phyloP scores from a whole-genome alignment of 2,113 vertebrate species.

The Hippocampus mohnikei region DNA sequence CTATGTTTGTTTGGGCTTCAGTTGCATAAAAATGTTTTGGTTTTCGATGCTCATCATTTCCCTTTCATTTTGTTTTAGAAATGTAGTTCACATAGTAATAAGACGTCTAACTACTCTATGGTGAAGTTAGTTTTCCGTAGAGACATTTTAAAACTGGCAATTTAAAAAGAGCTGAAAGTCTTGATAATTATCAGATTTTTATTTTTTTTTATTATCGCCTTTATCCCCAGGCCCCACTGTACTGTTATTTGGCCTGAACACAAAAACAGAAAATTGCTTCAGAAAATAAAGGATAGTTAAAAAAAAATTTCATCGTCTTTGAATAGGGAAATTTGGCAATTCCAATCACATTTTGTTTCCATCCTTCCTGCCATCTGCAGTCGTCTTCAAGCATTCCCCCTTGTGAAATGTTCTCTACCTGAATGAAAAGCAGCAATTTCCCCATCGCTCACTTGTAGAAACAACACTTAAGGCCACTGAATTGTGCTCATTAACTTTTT shows the following conservation, averaged over 20 bases:
- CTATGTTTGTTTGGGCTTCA: too few relatives aligned
- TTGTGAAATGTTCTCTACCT: constrained; percentile 19
- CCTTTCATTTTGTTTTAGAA: too few relatives aligned
- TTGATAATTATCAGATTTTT: too few relatives aligned
- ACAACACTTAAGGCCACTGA: constrained; percentile 46
- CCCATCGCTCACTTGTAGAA: constrained; percentile 7
- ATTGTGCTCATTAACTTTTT: constrained; percentile 22
- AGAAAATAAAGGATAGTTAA: neutral
- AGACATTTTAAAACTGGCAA: too few relatives aligned
- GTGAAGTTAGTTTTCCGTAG: too few relatives aligned
- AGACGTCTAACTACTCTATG: too few relatives aligned
- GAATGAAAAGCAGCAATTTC: constrained; percentile 7
- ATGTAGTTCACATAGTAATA: too few relatives aligned
- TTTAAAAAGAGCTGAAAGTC: too few relatives aligned
- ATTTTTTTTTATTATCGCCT: too few relatives aligned
- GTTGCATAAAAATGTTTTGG: too few relatives aligned
- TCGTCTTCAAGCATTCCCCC: constrained; percentile 49
- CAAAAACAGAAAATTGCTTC: neutral
- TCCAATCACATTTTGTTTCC: neutral
- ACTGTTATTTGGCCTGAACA: too few relatives aligned
- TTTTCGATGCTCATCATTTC: too few relatives aligned
- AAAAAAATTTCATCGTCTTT: neutral
- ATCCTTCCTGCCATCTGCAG: constrained; percentile 9
- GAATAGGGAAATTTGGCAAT: neutral
- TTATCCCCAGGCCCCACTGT: neutral